Percentiles rank a stretch among this genome's conserved stretches.
phyloP scores from a whole-genome alignment of 2,113 vertebrate genomes.

The Pedionomus torquatus region DNA sequence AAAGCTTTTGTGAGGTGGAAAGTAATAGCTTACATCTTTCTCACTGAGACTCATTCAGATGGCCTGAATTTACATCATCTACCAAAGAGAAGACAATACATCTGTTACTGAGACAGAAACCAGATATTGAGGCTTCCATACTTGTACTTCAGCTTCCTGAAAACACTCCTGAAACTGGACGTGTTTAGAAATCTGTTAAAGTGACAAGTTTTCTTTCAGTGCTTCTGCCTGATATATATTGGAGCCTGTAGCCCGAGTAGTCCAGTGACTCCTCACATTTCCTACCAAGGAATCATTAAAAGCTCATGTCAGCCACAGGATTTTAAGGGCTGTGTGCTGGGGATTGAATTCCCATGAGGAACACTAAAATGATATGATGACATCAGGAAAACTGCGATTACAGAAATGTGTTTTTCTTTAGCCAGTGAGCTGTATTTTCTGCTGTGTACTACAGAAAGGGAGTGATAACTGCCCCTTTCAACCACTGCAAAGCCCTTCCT shows the following conservation, averaged over 20 bases:
- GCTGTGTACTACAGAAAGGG: background rate
- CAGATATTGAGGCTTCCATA: background rate
- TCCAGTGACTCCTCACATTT: background rate
- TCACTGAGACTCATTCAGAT: background rate
- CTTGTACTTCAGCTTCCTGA: background rate
- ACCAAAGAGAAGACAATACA: background rate
- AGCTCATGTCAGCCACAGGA: background rate
- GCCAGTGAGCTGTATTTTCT: background rate
- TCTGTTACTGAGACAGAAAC: background rate
- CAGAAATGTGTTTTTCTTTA: background rate
- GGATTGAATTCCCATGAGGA: background rate
- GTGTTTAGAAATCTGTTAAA: slow-evolving; percentile 8
- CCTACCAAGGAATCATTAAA: background rate
- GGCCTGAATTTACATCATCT: slow-evolving; percentile 5
- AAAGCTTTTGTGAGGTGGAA: background rate
- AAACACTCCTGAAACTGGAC: background rate
- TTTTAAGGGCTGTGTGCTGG: background rate
- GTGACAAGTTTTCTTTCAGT: background rate
- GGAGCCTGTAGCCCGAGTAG: background rate
- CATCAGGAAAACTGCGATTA: background rate
- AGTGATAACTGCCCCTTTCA: background rate
- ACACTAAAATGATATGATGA: background rate
- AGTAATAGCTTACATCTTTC: slow-evolving; percentile 2
- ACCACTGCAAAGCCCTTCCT: background rate
- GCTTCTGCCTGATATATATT: background rate